A percentile compares a stretch with the other conserved stretches of the same genome.
These are phyloP conservation scores for Apotomis capreana DNA, from an alignment of 2,888 invertebrate species.

Conservation along the genomic window DNA sequence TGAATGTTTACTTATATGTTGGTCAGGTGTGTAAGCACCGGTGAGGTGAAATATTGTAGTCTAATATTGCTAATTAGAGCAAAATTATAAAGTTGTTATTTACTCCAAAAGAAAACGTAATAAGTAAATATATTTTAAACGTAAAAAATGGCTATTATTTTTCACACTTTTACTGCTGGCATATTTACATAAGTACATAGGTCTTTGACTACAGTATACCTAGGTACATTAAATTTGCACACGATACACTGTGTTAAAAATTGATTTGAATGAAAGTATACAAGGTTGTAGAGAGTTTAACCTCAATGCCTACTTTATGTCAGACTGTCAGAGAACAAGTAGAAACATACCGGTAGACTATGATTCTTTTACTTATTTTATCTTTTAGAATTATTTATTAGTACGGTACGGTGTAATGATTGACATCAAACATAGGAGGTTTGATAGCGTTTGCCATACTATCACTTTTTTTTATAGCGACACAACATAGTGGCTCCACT, in stretches of 20 bases:
- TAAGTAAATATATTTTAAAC: too few relatives aligned
- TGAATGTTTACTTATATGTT: conserved; percentile 8
- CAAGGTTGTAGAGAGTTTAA: conserved; percentile 27
- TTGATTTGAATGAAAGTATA: conserved; percentile 38
- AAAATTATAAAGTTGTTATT: too few relatives aligned
- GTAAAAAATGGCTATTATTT: too few relatives aligned
- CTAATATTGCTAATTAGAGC: background rate
- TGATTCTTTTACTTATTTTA: background rate
- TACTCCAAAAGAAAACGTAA: too few relatives aligned
- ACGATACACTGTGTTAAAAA: conserved; percentile 32
- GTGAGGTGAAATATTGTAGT: background rate
- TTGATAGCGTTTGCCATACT: too few relatives aligned
- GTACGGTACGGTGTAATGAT: too few relatives aligned
- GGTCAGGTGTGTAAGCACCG: background rate
- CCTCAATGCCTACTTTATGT: conserved; percentile 30
- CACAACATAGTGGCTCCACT: too few relatives aligned
- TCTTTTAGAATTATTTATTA: too few relatives aligned
- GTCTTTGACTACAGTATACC: background rate
- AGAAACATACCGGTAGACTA: background rate
- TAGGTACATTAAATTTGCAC: conserved; percentile 25
- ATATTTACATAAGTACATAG: conserved; percentile 15
- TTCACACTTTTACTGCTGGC: too few relatives aligned
- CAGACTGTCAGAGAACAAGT: background rate
- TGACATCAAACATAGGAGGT: too few relatives aligned
- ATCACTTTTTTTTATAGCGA: too few relatives aligned